Evolutionary conservation across 2,797 vertebrate genomes (phyloP), one percentile per base, ranked within the genome.

Genomic region (Catostomus latipinnis): DNA sequence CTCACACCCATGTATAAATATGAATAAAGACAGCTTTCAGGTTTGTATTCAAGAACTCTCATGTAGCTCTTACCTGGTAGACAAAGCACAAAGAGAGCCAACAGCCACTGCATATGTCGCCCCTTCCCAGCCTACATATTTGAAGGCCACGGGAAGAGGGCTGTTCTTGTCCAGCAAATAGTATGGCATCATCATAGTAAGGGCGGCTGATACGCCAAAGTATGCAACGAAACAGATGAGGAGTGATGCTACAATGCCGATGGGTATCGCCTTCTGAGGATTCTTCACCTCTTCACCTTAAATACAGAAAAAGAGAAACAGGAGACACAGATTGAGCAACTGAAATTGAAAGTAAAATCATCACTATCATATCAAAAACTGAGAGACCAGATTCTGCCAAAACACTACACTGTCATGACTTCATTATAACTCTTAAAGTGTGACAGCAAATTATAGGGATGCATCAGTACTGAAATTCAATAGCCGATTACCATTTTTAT

Each of bases 181-280:
- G 87, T 97, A 97, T 1, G 96, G 96, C 96, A 96, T 96, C 96
- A 97, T 96, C 80, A 96, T 90, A 0, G 96, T 97, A 61, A 97
- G 94, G 62, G 96, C 95, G 0, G 95, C 95, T 0, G 96, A 97
- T 67, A 97, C 96, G 0, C 95, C 93, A 0, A 96, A 97, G 85
- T 97, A 97, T 2, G 96, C 96, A 8, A 96, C 82, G 0, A 97
- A 97, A 88, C 96, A 97, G 82, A 97, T 96, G 56, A 96, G 93
- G 12, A 97, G 94, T 6, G 96, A 96, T 0, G 93, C 89, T 1
- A 97, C 95, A 0, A 97, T 97, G 61, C 96, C 95, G 61, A 96
- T 92, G 0, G 96, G 96, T 83, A 97, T 96, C 8, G 96, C 96
- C 72, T 95, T 94, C 90, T 97, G 96, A 0, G 96, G 96, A 81